Evolutionary conservation across 2,888 invertebrate species (phyloP), one percentile per base, ranked within the genome.

Genomic region (Noctua janthe): DNA sequence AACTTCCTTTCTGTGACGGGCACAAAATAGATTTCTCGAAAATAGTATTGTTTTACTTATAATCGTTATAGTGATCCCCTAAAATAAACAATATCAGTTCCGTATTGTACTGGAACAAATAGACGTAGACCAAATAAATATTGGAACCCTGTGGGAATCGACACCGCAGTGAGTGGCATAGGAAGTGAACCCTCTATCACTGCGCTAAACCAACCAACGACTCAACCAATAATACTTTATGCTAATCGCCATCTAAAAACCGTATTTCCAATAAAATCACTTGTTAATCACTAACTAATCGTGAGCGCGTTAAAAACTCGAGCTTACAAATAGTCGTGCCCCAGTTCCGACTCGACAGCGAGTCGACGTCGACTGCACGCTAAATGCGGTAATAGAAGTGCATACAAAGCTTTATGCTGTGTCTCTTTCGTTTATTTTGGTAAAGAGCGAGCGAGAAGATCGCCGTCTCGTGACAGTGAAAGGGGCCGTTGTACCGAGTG

Each of bases 401-500:
- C 80, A 89, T 82, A 87, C 85, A 88, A 89, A 87, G 84, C 87
- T 85, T 86, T 81, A 79, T 77, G 17, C 67, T 78, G 20, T 43
- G 1, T 90, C 86, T 88, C 87, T 84, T 77, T 90, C 84, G 74
- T 71, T 80, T 78, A 23, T 79, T 78, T 0, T 7, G 11, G 13
- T 71, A 76, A 49, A 29, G 81, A 89, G 85, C 47, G 78, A 87
- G 87, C 10, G 23, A 84, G 85, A 83, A 23, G 75, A 88, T 78
- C 86, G 77, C 89, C 76, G 83, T 90, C 91, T 91, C 88, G 69
- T 87, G 89, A 89, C 91, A 92, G 93, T 93, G 92, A 93, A 94
- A 94, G 93, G 93, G 92, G 92, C 90, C 71, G 90, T 81, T 85
- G 92, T 93, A 93, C 91, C 6, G 90, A 87, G 76, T 82, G 90